Evolutionary conservation across 2,113 vertebrate genomes (phyloP).

Genomic region (Junco hyemalis): DNA sequence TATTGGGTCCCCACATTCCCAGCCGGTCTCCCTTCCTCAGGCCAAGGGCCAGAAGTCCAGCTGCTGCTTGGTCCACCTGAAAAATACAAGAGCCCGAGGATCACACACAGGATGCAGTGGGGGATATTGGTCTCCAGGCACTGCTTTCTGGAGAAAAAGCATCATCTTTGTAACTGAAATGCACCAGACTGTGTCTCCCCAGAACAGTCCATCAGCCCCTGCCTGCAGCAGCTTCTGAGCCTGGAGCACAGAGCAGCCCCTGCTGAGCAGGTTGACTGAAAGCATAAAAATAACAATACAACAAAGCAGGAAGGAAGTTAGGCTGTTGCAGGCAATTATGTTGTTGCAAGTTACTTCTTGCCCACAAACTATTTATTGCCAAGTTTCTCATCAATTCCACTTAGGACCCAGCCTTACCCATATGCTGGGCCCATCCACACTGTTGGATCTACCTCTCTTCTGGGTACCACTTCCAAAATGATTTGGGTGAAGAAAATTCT

Average conservation of each 20-base stretch:
- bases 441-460: not conserved
- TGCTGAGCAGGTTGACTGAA: not conserved
- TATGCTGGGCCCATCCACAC: not conserved
- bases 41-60: slow-evolving; percentile 88
- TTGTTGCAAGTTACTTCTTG: not conserved
- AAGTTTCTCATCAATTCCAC: not conserved
- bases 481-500: not conserved
- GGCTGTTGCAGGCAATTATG: not conserved
- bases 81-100: not conserved
- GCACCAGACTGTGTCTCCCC: not conserved
- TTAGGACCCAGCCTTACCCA: not conserved
- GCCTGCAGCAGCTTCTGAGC: not conserved
- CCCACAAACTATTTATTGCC: not conserved
- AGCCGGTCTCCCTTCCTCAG: slow-evolving; percentile 87
- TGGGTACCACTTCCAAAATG: not conserved
- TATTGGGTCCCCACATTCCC: slow-evolving; percentile 94
- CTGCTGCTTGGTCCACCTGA: slow-evolving; percentile 88
- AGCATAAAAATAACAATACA: not conserved
- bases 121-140: not conserved
- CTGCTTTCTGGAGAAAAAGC: not conserved
- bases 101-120: not conserved
- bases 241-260: not conserved
- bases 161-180: not conserved
- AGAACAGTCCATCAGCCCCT: not conserved
- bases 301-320: not conserved